A percentile compares a stretch with the other conserved stretches of the same genome.
Evolutionary conservation across 1,140 invertebrate genomes (phyloP).

Genomic region (Lepidurus apus): DNA sequence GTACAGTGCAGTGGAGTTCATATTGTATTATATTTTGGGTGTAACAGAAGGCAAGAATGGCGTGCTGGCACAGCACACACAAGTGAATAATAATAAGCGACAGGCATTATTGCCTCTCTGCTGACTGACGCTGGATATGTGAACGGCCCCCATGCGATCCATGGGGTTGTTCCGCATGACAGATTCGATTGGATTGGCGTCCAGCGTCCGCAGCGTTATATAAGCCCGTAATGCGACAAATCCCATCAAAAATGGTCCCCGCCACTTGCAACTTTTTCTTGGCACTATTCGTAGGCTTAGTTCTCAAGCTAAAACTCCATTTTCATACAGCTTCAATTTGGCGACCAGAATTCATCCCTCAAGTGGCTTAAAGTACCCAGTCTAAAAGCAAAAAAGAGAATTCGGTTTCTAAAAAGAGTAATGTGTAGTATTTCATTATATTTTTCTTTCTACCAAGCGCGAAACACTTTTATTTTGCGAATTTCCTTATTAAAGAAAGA

Average conservation of each 20-base stretch:
- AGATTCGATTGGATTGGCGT: slow-evolving; percentile 13
- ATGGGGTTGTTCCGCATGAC: slow-evolving; percentile 7
- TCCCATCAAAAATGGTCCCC: neutral
- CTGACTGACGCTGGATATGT: slow-evolving; percentile 21
- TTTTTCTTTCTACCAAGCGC: no score
- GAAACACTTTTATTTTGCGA: no score
- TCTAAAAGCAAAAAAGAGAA: no score
- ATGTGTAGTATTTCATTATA: no score
- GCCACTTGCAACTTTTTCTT: no score
- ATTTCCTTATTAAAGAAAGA: no score
- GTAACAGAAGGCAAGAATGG: slow-evolving; percentile 12
- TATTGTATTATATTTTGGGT: neutral
- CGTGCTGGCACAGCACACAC: slow-evolving; percentile 10
- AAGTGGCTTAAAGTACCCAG: no score
- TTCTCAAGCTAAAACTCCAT: no score
- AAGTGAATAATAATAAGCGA: slow-evolving; percentile 22
- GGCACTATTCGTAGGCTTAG: no score
- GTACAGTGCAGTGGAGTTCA: slow-evolving; percentile 4
- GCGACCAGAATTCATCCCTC: no score
- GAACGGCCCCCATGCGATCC: neutral
- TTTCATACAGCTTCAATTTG: no score
- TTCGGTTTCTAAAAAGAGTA: no score
- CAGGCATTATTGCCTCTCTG: slow-evolving; percentile 16
- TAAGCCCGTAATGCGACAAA: neutral
- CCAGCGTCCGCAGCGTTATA: neutral